Percentiles rank a stretch among this genome's conserved stretches.
These are phyloP conservation scores for Diaprepes abbreviatus DNA, from an alignment of 2,888 invertebrate genomes.

Conservation along the genomic window DNA sequence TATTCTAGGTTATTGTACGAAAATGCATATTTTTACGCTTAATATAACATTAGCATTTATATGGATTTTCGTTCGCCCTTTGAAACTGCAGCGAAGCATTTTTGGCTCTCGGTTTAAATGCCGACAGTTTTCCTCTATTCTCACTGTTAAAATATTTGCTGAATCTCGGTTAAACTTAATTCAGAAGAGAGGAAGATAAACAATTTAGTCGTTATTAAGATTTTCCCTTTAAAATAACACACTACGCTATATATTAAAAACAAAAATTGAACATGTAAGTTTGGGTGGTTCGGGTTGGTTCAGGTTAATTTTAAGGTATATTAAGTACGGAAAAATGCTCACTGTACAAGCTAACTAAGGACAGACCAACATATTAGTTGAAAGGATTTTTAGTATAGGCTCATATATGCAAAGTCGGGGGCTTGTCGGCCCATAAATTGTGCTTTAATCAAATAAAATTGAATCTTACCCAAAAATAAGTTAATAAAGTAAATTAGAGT, in stretches of 20 bases:
- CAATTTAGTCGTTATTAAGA: not conserved
- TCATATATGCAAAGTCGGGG: no score
- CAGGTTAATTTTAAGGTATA: no score
- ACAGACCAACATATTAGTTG: no score
- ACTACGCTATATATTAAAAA: not conserved
- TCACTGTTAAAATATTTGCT: constrained; percentile 8
- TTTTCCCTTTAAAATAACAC: not conserved
- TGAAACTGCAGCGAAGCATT: constrained; percentile 8
- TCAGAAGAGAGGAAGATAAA: not conserved
- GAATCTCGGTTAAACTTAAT: not conserved
- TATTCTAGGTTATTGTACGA: not conserved
- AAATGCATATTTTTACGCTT: not conserved
- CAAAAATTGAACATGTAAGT: not conserved
- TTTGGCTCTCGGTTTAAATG: not conserved
- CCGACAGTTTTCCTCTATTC: not conserved
- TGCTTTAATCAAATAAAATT: no score
- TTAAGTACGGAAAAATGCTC: no score
- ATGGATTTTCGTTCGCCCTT: constrained; percentile 4
- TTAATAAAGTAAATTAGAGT: no score
- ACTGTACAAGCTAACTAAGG: no score
- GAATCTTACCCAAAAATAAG: no score
- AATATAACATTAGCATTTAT: constrained; percentile 4
- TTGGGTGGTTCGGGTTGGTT: no score
- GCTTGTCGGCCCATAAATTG: no score
- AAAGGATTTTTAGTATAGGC: no score